Percentiles rank a stretch among this genome's conserved stretches.
Conservation (phyloP, 2,888 invertebrate species). For the Cryptophagus acutangulus region DNA sequence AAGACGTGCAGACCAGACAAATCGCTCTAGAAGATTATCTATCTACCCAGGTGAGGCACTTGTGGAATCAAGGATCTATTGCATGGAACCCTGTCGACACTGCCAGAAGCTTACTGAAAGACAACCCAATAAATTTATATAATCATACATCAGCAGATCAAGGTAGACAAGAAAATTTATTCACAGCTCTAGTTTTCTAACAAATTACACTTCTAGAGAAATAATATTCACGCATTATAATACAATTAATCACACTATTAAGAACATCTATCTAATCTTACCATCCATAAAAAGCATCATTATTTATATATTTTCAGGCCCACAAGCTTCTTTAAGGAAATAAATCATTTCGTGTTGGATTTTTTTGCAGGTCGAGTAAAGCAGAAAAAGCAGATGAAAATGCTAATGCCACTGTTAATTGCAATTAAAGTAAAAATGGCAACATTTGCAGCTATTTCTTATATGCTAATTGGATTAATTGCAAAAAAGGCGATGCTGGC, state of each 20-base stretch:
- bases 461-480: constrained; percentile 55
- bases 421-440: constrained; percentile 58
- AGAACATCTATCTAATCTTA: too few species aligned
- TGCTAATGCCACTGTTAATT: constrained; percentile 54
- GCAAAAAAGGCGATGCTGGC: constrained; percentile 62
- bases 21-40: constrained; percentile 55
- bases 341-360: too few species aligned
- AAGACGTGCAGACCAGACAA: constrained; percentile 49
- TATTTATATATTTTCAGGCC: too few species aligned
- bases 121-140: too few species aligned
- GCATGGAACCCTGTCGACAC: constrained; percentile 50
- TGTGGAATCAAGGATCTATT: constrained; percentile 55
- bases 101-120: constrained; percentile 47
- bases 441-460: constrained; percentile 51
- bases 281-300: too few species aligned
- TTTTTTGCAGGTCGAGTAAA: constrained; percentile 53
- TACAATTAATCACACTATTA: too few species aligned
- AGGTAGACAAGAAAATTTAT: too few species aligned
- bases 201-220: too few species aligned
- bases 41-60: constrained; percentile 51
- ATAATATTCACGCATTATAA: too few species aligned
- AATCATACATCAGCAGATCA: too few species aligned
- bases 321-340: too few species aligned
- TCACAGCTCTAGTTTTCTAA: too few species aligned
- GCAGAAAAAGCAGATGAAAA: constrained; percentile 51